These are phyloP conservation scores for Tupaia tana DNA, from an alignment of 2,113 vertebrate genomes.

Conservation along the genomic window DNA sequence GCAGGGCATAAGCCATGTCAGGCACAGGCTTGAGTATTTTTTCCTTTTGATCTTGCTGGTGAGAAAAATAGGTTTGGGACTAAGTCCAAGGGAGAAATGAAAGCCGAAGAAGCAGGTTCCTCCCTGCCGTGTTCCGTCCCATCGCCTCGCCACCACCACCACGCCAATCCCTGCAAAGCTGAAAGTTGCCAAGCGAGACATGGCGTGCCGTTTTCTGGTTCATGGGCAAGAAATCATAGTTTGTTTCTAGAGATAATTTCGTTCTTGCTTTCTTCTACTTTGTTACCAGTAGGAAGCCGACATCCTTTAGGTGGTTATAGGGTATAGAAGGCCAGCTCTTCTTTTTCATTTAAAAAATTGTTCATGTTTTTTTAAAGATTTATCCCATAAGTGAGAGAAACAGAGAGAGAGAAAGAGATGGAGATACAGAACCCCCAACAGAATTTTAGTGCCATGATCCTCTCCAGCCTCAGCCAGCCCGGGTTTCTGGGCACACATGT, in stretches of 20 bases:
- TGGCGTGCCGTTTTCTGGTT: not conserved
- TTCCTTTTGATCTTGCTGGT: constrained; percentile 16
- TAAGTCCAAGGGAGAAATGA: not conserved
- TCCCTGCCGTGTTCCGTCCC: no score
- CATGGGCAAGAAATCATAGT: not conserved
- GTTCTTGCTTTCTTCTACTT: not conserved
- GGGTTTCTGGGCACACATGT: no score
- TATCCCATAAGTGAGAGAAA: no score
- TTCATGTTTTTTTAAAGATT: no score
- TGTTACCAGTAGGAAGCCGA: not conserved
- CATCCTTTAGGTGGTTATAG: not conserved
- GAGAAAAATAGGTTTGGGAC: not conserved
- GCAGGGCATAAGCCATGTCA: not conserved
- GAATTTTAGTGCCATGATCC: no score
- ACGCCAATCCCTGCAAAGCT: not conserved
- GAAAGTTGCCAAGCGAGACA: not conserved
- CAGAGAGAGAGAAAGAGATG: no score
- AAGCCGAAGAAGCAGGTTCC: not conserved
- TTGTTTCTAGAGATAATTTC: not conserved
- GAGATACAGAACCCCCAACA: no score
- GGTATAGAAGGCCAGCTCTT: not conserved
- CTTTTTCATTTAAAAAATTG: no score
- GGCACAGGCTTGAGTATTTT: not conserved
- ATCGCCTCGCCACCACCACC: not conserved
- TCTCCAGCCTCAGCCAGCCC: no score